These are phyloP conservation scores for Apolygus lucorum DNA, from an alignment of 1,140 invertebrate genomes.

Conservation along the genomic window DNA sequence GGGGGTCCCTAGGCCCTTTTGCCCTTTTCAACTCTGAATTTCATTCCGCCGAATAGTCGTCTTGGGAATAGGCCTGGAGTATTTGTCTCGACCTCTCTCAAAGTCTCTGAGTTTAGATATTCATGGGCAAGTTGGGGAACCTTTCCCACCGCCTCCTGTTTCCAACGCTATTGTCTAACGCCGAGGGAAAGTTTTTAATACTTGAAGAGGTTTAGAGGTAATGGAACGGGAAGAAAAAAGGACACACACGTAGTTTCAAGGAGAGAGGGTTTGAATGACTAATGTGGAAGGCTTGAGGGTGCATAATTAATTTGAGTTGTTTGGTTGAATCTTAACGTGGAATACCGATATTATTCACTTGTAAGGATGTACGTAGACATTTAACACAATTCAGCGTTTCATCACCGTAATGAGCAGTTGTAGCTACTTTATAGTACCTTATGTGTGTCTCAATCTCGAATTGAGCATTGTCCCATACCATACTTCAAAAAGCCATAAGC, in stretches of 20 bases:
- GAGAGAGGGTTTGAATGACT: neutral
- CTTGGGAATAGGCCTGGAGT: neutral
- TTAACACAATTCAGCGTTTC: no score
- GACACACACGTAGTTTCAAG: neutral
- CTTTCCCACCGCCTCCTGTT: no score
- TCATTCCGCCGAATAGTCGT: neutral
- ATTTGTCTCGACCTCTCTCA: neutral
- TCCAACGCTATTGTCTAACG: no score
- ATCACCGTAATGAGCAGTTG: no score
- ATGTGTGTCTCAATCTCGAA: no score
- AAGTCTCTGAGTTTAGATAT: neutral
- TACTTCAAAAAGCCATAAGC: no score
- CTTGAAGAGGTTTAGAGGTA: neutral
- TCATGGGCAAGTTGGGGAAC: neutral
- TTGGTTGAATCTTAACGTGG: no score
- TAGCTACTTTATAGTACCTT: no score
- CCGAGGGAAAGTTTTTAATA: neutral
- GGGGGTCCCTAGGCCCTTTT: neutral
- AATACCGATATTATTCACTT: no score
- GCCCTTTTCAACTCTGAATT: neutral
- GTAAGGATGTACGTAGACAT: no score
- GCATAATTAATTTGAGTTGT: neutral
- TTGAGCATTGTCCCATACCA: no score
- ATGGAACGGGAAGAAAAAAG: neutral
- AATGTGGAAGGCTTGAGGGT: neutral